Conservation (phyloP, 2,888 invertebrate species). For the Drosophila anomalata region DNA sequence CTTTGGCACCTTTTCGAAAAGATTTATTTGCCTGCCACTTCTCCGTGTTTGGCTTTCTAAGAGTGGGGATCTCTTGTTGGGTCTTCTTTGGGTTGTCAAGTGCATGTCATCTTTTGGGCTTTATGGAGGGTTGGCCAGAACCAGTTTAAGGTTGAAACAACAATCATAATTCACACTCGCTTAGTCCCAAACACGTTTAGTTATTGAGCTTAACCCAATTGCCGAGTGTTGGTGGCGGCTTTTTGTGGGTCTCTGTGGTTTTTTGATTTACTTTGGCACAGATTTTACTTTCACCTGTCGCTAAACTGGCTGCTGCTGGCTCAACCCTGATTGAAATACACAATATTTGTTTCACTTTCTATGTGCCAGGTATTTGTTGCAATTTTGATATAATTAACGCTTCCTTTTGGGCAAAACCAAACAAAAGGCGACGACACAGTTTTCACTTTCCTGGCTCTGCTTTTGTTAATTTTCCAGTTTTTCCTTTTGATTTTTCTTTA, state of each 20-base stretch:
- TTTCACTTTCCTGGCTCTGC: conserved; percentile 48
- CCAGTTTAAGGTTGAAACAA: conserved; percentile 60
- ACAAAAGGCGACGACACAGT: conserved; percentile 44
- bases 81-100: conserved; percentile 45
- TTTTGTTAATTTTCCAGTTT: conserved; percentile 46
- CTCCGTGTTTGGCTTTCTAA: conserved; percentile 21
- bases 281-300: conserved; percentile 63
- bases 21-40: conserved; percentile 30
- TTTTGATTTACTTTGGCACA: conserved; percentile 58
- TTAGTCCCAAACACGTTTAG: conserved; percentile 61
- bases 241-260: conserved; percentile 18
- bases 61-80: conserved; percentile 7
- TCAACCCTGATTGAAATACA: conserved; percentile 51
- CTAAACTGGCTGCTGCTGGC: conserved; percentile 16
- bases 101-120: conserved; percentile 51
- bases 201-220: conserved; percentile 75
- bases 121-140: conserved; percentile 33
- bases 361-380: conserved; percentile 28
- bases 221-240: conserved; percentile 26
- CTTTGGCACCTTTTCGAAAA: conserved; percentile 25
- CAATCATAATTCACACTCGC: conserved; percentile 60
- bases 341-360: conserved; percentile 66
- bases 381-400: conserved; percentile 66
- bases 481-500: conserved; percentile 42
- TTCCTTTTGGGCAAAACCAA: conserved; percentile 58